Evolutionary conservation across 2,113 vertebrate species (phyloP).

Genomic region (Heterotis niloticus): DNA sequence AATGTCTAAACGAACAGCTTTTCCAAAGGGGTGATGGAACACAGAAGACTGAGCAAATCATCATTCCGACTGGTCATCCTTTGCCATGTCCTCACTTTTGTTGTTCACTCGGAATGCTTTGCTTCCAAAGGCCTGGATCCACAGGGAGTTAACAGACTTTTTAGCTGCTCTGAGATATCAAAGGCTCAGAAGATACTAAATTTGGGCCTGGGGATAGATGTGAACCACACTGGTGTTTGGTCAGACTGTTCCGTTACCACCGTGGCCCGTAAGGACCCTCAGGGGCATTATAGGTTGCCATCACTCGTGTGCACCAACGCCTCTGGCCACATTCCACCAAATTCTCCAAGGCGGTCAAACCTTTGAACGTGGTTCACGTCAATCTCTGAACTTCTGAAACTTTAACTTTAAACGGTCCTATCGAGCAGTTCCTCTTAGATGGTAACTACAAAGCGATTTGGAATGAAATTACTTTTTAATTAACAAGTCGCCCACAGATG

Average conservation of each 20-base stretch:
- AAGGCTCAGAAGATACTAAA: not conserved
- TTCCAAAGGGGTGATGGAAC: not conserved
- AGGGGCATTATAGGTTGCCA: not conserved
- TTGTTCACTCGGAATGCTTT: not conserved
- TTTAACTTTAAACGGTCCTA: not conserved
- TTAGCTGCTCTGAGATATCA: not conserved
- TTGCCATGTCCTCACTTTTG: not conserved
- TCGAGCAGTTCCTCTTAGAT: not conserved
- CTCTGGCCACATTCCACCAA: not conserved
- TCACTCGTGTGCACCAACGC: not conserved
- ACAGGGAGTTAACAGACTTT: not conserved
- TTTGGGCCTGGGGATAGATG: not conserved
- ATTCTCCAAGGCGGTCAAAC: not conserved
- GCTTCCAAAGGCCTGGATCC: not conserved
- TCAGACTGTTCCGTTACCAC: not conserved
- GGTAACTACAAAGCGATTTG: not conserved
- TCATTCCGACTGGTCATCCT: not conserved
- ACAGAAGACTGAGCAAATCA: not conserved
- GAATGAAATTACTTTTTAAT: constrained; percentile 17
- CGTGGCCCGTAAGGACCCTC: not conserved
- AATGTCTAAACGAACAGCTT: no score
- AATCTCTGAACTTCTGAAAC: not conserved
- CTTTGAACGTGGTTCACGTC: not conserved
- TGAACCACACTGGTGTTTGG: not conserved
- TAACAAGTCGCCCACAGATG: constrained; percentile 10